Conservation (phyloP, 2,888 invertebrate genomes). For the Elmis aenea region DNA sequence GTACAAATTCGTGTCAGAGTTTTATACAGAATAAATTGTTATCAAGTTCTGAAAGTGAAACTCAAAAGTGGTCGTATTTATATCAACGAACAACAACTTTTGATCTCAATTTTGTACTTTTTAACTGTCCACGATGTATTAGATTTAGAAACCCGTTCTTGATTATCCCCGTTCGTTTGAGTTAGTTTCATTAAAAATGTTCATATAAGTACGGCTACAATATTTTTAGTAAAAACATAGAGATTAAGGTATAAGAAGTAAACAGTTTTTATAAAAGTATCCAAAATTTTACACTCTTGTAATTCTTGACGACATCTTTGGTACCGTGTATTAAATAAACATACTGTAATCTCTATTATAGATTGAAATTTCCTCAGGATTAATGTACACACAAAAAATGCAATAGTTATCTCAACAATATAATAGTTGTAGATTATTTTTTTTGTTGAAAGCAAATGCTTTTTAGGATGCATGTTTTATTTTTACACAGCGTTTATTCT, state of each 20-base stretch:
- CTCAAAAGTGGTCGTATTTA: constrained; percentile 32
- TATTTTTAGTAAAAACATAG: constrained; percentile 33
- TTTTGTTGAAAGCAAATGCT: constrained; percentile 29
- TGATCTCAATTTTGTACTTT: too few relatives aligned
- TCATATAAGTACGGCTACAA: constrained; percentile 28
- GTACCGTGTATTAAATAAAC: constrained; percentile 14
- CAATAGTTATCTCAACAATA: constrained; percentile 39
- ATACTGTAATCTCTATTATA: constrained; percentile 42
- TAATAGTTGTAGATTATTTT: constrained; percentile 28
- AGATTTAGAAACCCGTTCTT: too few relatives aligned
- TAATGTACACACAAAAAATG: constrained; percentile 42
- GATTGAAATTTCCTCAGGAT: constrained; percentile 44
- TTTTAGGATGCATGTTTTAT: constrained; percentile 22
- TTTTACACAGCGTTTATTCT: constrained; percentile 17
- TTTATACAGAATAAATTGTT: constrained; percentile 44
- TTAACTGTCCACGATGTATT: too few relatives aligned
- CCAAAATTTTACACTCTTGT: not conserved
- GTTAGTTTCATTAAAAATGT: too few relatives aligned
- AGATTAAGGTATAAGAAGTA: constrained; percentile 34
- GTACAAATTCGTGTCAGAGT: constrained; percentile 48
- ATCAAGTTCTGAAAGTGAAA: constrained; percentile 39
- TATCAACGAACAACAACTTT: too few relatives aligned
- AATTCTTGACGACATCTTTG: constrained; percentile 3
- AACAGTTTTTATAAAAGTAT: not conserved
- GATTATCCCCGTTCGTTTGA: too few relatives aligned